Conservation (phyloP, 1,140 invertebrate genomes). For the Conus betulinus region DNA sequence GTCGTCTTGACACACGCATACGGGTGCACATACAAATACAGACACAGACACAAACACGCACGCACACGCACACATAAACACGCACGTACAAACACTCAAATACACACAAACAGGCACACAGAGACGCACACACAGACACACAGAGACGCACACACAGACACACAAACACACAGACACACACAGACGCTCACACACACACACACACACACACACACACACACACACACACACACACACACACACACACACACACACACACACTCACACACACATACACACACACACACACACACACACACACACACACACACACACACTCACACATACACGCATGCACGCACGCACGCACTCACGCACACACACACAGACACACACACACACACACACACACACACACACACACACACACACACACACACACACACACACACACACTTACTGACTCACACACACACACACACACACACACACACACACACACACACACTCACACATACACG, state of each 20-base stretch:
- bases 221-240: background rate
- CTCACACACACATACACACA: conserved; percentile 14
- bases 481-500: background rate
- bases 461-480: background rate
- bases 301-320: background rate
- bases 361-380: background rate
- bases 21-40: background rate
- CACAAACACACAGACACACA: background rate
- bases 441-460: background rate
- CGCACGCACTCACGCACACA: background rate
- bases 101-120: too few relatives aligned
- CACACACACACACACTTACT: background rate
- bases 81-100: background rate
- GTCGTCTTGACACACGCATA: background rate
- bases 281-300: conserved; percentile 19
- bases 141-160: background rate
- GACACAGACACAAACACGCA: background rate
- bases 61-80: background rate
- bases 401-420: background rate
- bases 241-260: background rate
- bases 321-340: background rate
- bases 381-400: background rate
- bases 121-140: too few relatives aligned
- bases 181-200: too few relatives aligned
- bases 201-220: background rate